A percentile compares a stretch with the other conserved stretches of the same genome.
These are phyloP conservation scores for Uropsilus gracilis DNA, from an alignment of 2,113 vertebrate species.

Conservation along the genomic window DNA sequence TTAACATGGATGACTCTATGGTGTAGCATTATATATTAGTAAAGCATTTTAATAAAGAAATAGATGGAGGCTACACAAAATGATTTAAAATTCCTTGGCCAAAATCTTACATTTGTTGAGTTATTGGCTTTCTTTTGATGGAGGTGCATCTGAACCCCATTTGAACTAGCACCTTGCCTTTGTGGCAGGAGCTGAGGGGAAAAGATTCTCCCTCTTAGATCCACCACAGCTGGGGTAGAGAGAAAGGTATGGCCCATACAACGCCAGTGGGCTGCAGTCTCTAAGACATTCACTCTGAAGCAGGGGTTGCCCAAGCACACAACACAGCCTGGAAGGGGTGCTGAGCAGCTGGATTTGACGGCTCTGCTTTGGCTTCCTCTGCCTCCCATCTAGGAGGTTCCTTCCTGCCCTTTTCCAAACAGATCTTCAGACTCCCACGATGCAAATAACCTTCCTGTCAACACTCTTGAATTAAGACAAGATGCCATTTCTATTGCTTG, in stretches of 20 bases:
- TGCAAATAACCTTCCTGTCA: not conserved
- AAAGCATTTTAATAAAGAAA: not conserved
- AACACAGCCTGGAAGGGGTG: not conserved
- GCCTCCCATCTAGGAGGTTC: not conserved
- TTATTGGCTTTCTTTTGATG: not conserved
- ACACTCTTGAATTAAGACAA: not conserved
- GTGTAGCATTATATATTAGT: not conserved
- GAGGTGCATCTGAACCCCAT: not conserved
- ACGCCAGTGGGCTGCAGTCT: not conserved
- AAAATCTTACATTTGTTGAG: not conserved
- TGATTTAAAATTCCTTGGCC: not conserved
- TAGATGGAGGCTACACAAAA: not conserved
- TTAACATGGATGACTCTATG: not conserved
- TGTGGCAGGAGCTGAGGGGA: not conserved
- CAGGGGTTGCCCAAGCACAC: not conserved
- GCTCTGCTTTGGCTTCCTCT: rapidly evolving
- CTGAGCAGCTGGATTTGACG: not conserved
- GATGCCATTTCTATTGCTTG: not conserved
- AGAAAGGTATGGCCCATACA: no score
- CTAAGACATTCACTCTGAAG: not conserved
- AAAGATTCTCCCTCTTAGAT: not conserved
- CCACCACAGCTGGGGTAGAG: not conserved
- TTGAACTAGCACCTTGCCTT: not conserved
- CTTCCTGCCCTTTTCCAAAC: not conserved
- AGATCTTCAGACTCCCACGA: not conserved